A percentile compares a stretch with the other conserved stretches of the same genome.
Evolutionary conservation across 1,140 invertebrate species (phyloP).

Genomic region (Pachyrhynchus sulphureomaculatus): DNA sequence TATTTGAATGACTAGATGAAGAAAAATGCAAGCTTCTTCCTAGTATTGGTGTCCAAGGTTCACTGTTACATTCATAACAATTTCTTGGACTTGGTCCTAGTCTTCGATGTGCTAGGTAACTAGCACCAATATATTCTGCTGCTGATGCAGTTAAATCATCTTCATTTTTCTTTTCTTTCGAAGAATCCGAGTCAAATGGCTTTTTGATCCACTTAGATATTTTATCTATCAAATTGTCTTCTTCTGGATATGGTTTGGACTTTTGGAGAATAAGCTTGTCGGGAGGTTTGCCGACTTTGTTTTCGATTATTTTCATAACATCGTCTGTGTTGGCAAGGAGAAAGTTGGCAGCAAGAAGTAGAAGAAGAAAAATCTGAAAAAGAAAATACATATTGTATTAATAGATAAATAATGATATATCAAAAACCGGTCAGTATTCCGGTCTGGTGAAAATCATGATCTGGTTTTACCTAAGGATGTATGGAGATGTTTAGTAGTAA

Average conservation of each 20-base stretch:
- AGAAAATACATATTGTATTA: background rate
- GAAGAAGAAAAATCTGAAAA: slow-evolving; percentile 7
- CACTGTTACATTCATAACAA: slow-evolving; percentile 61
- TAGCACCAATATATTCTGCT: slow-evolving; percentile 16
- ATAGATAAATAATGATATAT: too few relatives aligned
- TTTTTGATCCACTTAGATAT: slow-evolving; percentile 33
- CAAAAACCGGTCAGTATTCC: too few relatives aligned
- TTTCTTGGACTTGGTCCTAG: background rate
- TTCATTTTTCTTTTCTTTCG: background rate
- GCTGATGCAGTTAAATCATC: slow-evolving; percentile 24
- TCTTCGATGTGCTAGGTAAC: slow-evolving; percentile 13
- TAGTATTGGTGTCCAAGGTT: slow-evolving; percentile 75
- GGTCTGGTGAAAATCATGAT: too few relatives aligned
- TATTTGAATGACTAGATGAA: slow-evolving; percentile 21
- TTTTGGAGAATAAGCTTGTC: slow-evolving; percentile 30
- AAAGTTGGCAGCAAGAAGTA: background rate
- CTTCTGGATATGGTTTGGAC: slow-evolving; percentile 22
- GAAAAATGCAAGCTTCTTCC: slow-evolving; percentile 41
- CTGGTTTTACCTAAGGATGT: too few relatives aligned
- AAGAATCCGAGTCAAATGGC: slow-evolving; percentile 33
- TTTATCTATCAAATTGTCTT: slow-evolving; percentile 32
- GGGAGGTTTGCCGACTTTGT: background rate
- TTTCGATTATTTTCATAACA: background rate
- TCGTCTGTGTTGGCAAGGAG: background rate
- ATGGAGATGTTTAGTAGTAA: too few relatives aligned